Percentiles rank a stretch among this genome's conserved stretches.
These are phyloP conservation scores for Thryonomys swinderianus DNA, from an alignment of 2,113 vertebrate species.

Conservation along the genomic window DNA sequence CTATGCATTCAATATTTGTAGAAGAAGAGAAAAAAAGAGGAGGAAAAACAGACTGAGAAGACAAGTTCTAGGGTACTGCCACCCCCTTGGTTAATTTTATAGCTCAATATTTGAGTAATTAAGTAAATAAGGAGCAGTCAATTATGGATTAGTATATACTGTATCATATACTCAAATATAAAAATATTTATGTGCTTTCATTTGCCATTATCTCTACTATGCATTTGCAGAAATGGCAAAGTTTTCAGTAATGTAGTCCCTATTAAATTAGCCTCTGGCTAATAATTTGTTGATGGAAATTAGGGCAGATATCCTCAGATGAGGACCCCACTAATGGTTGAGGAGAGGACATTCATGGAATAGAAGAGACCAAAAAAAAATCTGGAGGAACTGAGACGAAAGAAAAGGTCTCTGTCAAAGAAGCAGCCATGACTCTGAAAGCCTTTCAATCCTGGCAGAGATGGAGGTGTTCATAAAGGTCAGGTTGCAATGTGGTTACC, in stretches of 20 bases:
- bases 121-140: neutral
- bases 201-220: constrained; percentile 16
- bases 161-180: neutral
- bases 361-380: neutral
- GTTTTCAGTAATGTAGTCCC: neutral
- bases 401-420: neutral
- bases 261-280: neutral
- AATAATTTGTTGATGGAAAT: neutral
- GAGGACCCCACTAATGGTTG: neutral
- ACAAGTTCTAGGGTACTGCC: neutral
- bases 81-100: neutral
- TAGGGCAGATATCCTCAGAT: neutral
- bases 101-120: neutral
- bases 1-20: neutral
- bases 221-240: constrained; percentile 1
- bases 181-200: neutral
- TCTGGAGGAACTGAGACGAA: neutral
- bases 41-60: neutral
- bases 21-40: neutral
- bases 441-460: neutral
- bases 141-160: neutral
- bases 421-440: neutral
- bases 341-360: neutral
- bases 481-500: neutral
- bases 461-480: neutral